Evolutionary conservation across 2,113 vertebrate species (phyloP), one percentile per base, ranked within the genome.

Genomic region (Channa maculata): DNA sequence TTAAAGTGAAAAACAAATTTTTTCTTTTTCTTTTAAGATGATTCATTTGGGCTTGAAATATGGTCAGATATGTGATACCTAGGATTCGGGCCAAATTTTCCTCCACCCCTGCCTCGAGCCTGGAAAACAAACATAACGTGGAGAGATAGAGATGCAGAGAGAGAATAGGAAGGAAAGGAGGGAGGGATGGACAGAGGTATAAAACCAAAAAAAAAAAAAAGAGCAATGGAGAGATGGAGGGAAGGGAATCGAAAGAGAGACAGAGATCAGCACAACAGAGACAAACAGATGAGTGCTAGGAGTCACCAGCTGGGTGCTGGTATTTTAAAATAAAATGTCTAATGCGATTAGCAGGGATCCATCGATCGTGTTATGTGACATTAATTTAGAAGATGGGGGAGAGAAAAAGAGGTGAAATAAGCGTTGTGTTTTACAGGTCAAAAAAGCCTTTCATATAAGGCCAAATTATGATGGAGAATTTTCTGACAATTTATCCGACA

Each of bases 21-120:
- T 70, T 79, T 24, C 24, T 24, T 24, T 24, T 88, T 79, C 24
- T 24, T 24, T 79, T 94, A 93, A 95, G 93, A 95, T 95, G 95
- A 95, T 96, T 95, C 91, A 96, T 97, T 97, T 95, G 89, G 89
- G 94, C 92, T 95, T 96, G 95, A 97, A 97, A 96, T 96, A 96
- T 90, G 94, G 95, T 95, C 95, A 95, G 96, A 96, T 96, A 95
- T 92, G 93, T 68, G 94, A 98, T 96, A 96, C 93, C 95, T 94
- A 93, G 92, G 95, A 96, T 94, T 93, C 86, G 91, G 92, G 93
- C 95, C 94, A 93, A 95, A 67, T 58, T 90, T 92, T 93, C 95
- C 95, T 92, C 51, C 53, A 58, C 24, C 65, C 59, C 62, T 75
- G 59, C 76, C 58, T 65, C 43, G 37, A 85, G 94, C 95, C 96